Evolutionary conservation across 2,888 invertebrate genomes (phyloP), one percentile per base, ranked within the genome.

Genomic region (Luperina nickerlii): DNA sequence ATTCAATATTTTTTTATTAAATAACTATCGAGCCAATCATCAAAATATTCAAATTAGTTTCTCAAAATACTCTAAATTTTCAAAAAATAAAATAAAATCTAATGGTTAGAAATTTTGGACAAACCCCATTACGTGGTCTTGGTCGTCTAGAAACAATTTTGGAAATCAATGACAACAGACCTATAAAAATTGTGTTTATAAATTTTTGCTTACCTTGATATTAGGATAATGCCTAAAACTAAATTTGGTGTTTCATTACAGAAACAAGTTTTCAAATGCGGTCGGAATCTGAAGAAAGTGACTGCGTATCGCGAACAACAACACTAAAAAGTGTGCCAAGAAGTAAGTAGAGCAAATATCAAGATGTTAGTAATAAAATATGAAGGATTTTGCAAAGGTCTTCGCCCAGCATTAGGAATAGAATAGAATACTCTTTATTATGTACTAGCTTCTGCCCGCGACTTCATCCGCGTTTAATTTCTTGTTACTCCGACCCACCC

Each of bases 261-360:
- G 97, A 97, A 93, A 97, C 97, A 4, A 97, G 97, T 92, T 97
- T 97, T 86, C 97, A 97, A 94, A 94, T 96, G 94, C 93, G 97
- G 83, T 97, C 97, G 0, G 97, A 97, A 82, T 97, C 97, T 2
- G 97, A 97, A 89, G 97, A 97, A 78, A 97, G 97, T 80, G 97
- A 97, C 78, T 97, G 96, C 63, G 94, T 97, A 15, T 97, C 97
- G 11, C 91, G 97, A 80, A 96, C 96, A 0, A 96, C 96, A 0
- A 97, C 97, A 13, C 88, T 97, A 27, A 96, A 97, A 87, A 97
- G 95, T 89, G 95, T 92, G 3, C 97, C 96, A 67, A 94, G 95
- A 94, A 97, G 97, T 97, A 92, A 94, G 96, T 86, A 13, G 1
- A 65, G 15, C n/a, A 13, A 45, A n/a, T 63, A 70, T 18, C 63